A percentile compares a stretch with the other conserved stretches of the same genome.
These are phyloP conservation scores for Oligia latruncula DNA, from an alignment of 2,888 invertebrate species.

Conservation along the genomic window DNA sequence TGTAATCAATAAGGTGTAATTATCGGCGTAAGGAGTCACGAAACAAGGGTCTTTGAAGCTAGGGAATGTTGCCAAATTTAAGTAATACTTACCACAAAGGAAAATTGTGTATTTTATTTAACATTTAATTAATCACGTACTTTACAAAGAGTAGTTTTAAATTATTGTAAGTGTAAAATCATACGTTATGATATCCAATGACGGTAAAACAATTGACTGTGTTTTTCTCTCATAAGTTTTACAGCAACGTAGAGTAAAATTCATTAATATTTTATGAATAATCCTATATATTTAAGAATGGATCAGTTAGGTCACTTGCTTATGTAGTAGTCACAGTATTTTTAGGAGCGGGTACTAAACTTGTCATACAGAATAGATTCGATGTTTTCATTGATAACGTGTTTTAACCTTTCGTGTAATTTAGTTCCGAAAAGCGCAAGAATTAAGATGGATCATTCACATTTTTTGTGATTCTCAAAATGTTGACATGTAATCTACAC, in stretches of 20 bases:
- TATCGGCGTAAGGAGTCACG: conserved; percentile 48
- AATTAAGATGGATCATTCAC: neutral
- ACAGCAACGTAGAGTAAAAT: conserved; percentile 16
- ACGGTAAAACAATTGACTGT: conserved; percentile 36
- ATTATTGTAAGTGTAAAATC: conserved; percentile 37
- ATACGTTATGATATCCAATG: conserved; percentile 13
- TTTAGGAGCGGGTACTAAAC: conserved; percentile 15
- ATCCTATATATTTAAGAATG: conserved; percentile 48
- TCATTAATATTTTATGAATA: conserved; percentile 47
- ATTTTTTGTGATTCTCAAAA: neutral
- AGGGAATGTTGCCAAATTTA: conserved; percentile 58
- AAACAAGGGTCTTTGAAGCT: conserved; percentile 12
- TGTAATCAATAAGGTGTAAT: conserved; percentile 74
- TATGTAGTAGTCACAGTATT: conserved; percentile 33
- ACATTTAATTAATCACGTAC: conserved; percentile 30
- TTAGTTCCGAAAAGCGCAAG: conserved; percentile 12
- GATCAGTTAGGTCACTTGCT: conserved; percentile 18
- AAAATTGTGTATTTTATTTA: conserved; percentile 23
- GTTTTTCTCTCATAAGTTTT: conserved; percentile 42
- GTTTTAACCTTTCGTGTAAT: neutral
- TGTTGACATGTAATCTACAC: conserved; percentile 3
- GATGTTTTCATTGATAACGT: conserved; percentile 33
- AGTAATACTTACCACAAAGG: conserved; percentile 19
- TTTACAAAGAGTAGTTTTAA: conserved; percentile 47
- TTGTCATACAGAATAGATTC: conserved; percentile 6